Conservation (phyloP, 2,113 vertebrate species). For the Sterna hirundo region DNA sequence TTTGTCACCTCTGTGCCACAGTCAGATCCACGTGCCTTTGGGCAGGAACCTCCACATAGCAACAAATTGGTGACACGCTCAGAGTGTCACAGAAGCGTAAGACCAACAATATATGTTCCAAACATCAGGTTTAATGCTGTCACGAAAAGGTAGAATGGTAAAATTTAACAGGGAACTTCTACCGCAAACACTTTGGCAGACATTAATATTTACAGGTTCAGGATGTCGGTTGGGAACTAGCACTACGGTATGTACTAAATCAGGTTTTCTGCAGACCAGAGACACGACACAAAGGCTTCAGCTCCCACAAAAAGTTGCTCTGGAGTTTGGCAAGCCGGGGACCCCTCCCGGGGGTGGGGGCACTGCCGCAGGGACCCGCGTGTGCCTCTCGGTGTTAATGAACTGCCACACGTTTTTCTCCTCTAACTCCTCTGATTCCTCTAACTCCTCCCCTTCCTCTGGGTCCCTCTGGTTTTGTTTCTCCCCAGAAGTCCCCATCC, state of each 20-base stretch:
- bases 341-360: neutral
- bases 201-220: neutral
- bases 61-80: neutral
- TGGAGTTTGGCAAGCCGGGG: neutral
- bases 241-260: neutral
- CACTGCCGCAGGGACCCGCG: neutral
- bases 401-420: neutral
- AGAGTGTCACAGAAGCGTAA: neutral
- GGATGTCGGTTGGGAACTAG: neutral
- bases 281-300: neutral
- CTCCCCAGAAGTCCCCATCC: too few species aligned
- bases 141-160: neutral
- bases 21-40: accelerated
- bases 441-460: too few species aligned
- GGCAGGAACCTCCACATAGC: neutral
- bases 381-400: too few species aligned
- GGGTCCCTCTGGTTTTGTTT: too few species aligned
- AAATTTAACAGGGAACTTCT: neutral
- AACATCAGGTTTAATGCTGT: neutral
- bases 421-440: too few species aligned
- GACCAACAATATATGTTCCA: neutral
- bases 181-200: neutral
- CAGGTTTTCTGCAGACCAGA: neutral
- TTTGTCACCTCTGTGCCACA: neutral
- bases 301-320: neutral